These are phyloP conservation scores for Gavia stellata DNA, from an alignment of 2,113 vertebrate species.

Conservation along the genomic window DNA sequence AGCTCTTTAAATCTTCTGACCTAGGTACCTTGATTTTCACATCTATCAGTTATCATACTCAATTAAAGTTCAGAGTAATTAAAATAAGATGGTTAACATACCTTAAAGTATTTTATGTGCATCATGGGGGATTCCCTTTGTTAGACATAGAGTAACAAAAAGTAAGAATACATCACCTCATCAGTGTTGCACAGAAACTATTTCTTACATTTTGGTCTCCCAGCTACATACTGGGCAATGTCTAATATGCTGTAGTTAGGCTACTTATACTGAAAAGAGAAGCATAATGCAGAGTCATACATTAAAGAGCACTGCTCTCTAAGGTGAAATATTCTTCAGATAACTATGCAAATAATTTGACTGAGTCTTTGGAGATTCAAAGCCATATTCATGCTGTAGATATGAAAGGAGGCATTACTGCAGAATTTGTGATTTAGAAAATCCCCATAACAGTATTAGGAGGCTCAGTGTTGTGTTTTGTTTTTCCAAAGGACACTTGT, in stretches of 20 bases:
- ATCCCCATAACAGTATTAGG: background rate
- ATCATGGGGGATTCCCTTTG: background rate
- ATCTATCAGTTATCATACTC: background rate
- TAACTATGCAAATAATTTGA: background rate
- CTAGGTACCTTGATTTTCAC: background rate
- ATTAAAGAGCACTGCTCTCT: background rate
- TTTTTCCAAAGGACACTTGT: background rate
- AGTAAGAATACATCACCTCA: accelerated
- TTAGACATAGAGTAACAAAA: background rate
- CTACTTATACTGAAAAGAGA: background rate
- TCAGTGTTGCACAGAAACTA: background rate
- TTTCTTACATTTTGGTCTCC: background rate
- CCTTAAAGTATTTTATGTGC: background rate
- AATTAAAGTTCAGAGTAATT: background rate
- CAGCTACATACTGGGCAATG: background rate
- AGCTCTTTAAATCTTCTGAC: background rate
- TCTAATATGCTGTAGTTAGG: background rate
- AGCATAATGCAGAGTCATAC: background rate
- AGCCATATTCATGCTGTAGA: background rate
- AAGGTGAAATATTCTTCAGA: background rate
- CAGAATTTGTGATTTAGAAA: background rate
- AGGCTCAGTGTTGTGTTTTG: background rate
- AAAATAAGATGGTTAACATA: background rate
- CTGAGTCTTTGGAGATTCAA: background rate
- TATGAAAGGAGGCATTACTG: background rate